A percentile compares a stretch with the other conserved stretches of the same genome.
Conservation (phyloP, 2,797 vertebrate genomes). For the Dendrocincla tyrannina region DNA sequence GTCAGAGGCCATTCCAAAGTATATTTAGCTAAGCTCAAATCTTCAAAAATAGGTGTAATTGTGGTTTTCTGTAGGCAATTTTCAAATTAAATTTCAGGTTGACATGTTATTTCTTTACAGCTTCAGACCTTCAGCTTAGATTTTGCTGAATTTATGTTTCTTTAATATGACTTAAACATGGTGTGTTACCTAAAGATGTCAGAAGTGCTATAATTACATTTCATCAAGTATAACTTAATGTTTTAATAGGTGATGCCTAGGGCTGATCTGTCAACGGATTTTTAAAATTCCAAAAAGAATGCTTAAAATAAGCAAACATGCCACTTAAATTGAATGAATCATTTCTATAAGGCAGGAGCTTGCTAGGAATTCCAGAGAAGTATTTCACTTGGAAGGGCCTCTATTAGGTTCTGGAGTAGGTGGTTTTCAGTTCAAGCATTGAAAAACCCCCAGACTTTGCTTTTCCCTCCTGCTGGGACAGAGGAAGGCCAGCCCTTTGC, state of each 20-base stretch:
- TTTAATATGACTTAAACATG: constrained; percentile 3
- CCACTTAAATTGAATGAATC: constrained; percentile 42
- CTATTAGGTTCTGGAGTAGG: not conserved
- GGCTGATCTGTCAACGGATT: constrained; percentile 60
- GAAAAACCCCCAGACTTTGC: not conserved
- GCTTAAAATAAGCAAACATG: constrained; percentile 70
- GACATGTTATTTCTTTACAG: constrained; percentile 40
- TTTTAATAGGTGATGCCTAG: constrained; percentile 65
- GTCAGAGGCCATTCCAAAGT: not conserved
- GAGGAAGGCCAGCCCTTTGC: not conserved
- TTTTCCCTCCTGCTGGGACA: not conserved
- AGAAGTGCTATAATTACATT: constrained; percentile 66
- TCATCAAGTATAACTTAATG: constrained; percentile 57
- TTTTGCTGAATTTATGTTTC: not conserved
- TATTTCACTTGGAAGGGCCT: not conserved
- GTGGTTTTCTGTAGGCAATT: not conserved
- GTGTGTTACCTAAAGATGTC: constrained; percentile 60
- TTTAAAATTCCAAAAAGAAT: constrained; percentile 58
- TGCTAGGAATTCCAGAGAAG: not conserved
- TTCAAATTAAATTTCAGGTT: constrained; percentile 44
- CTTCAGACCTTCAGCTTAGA: constrained; percentile 36
- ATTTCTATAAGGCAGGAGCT: constrained; percentile 26
- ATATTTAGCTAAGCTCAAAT: not conserved
- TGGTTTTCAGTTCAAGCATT: constrained; percentile 11
- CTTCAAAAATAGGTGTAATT: not conserved